A percentile compares a stretch with the other conserved stretches of the same genome.
Evolutionary conservation across 1,140 invertebrate species (phyloP).

Genomic region (Subanguina moxae): DNA sequence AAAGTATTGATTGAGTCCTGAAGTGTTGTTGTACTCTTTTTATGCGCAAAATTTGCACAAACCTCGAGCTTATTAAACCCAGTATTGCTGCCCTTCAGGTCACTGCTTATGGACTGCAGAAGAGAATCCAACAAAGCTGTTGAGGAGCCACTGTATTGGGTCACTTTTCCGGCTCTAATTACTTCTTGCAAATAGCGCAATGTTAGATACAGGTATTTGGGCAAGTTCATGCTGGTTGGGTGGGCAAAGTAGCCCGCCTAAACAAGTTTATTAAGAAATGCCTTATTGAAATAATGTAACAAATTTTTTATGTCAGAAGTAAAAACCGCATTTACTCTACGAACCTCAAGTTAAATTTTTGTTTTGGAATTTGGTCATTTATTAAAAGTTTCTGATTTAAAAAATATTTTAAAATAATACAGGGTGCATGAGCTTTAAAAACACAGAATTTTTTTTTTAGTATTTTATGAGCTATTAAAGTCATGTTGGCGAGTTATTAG

Average conservation of each 20-base stretch:
- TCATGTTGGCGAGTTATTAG: too few relatives aligned
- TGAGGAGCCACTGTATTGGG: conserved; percentile 24
- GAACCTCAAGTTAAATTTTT: too few relatives aligned
- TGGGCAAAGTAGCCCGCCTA: not conserved
- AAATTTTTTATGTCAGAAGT: too few relatives aligned
- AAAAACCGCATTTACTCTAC: too few relatives aligned
- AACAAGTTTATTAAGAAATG: not conserved
- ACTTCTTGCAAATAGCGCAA: conserved; percentile 29
- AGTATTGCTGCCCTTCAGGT: not conserved
- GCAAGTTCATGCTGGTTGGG: conserved; percentile 4
- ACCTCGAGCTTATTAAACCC: not conserved
- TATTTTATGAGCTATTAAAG: too few relatives aligned
- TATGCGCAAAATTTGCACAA: too few relatives aligned
- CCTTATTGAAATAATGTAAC: too few relatives aligned
- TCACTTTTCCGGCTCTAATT: conserved; percentile 13
- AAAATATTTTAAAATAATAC: too few relatives aligned
- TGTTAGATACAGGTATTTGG: conserved; percentile 16
- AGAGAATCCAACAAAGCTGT: conserved; percentile 17
- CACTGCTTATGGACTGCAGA: conserved; percentile 12
- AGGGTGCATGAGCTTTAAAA: too few relatives aligned
- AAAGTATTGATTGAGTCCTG: conserved; percentile 14
- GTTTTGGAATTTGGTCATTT: too few relatives aligned
- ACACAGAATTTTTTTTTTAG: too few relatives aligned
- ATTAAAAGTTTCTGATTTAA: too few relatives aligned
- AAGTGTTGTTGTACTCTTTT: conserved; percentile 4